A percentile compares a stretch with the other conserved stretches of the same genome.
Conservation (phyloP, 2,888 invertebrate genomes). For the Coleophora deauratella region DNA sequence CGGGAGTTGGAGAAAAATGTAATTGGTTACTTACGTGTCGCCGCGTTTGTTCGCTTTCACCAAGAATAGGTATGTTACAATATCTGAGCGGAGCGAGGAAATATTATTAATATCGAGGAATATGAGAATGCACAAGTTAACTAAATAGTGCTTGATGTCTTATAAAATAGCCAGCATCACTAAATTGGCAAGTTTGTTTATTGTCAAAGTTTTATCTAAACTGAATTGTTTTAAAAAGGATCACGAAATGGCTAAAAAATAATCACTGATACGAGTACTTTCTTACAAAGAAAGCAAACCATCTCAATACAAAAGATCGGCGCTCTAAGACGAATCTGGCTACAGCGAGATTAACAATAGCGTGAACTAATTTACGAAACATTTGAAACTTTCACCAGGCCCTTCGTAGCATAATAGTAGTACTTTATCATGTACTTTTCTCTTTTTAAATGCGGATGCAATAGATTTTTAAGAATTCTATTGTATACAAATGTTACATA, state of each 20-base stretch:
- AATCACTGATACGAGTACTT: conserved; percentile 23
- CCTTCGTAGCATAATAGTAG: conserved; percentile 38
- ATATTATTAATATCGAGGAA: not conserved
- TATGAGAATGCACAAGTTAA: not conserved
- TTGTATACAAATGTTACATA: conserved; percentile 2
- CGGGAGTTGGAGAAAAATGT: conserved; percentile 31
- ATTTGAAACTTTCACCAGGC: conserved; percentile 61
- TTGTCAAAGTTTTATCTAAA: no score
- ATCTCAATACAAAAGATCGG: conserved; percentile 45
- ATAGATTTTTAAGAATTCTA: not conserved
- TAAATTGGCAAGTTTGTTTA: no score
- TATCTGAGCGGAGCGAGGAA: no score
- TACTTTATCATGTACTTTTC: conserved; percentile 18
- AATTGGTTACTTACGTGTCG: conserved; percentile 36
- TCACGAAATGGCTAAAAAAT: conserved; percentile 3
- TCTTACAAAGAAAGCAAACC: conserved; percentile 41
- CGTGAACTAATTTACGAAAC: conserved; percentile 48
- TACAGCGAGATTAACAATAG: conserved; percentile 48
- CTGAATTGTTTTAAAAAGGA: not conserved
- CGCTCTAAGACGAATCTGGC: conserved; percentile 46
- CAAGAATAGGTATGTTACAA: conserved; percentile 19
- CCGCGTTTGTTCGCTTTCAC: conserved; percentile 33
- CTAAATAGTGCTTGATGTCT: no score
- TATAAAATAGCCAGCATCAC: no score
- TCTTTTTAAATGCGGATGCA: conserved; percentile 13